Base-by-base conservation (phyloP, 2,113 vertebrate species). In the Choloepus hoffmanni region DNA sequence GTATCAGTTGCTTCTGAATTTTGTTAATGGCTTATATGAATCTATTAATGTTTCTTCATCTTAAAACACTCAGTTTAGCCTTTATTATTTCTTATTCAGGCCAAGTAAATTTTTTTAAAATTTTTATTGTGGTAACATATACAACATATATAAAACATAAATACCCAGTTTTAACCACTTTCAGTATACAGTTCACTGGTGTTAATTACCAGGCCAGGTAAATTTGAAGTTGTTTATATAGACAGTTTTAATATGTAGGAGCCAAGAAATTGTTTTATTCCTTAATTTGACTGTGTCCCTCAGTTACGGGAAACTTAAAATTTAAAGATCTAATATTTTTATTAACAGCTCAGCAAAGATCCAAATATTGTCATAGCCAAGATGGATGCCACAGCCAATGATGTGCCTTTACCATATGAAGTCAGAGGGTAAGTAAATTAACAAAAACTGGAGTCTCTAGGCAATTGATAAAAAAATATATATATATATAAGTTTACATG, bases 331-430 rank as follows among this genome's bases (percentile, higher is more conserved):
- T 83, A 55, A 79, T 72, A 15, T 95, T 95, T 97, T 96, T 84
- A 62, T 96, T 95, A 89, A 95, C 96, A 99, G 99, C 98, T 99
- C 50, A 98, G 98, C 88, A 96, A 97, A 95, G 99, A 99, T 97
- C 99, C 99, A 97, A 99, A 99, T 92, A 98, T 99, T 5, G 48
- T 99, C 94, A 99, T 99, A 96, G 99, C 99, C 96, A 99, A 99
- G 98, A 99, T 99, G 99, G 99, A 99, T 5, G 99, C 99, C 85
- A 99, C 99, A 95, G 99, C 99, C 97, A 99, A 99, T 72, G 99
- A 99, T 91, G 99, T 99, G 97, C 99, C 99, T 96, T 99, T 99
- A 94, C 98, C 98, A 0, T 99, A 99, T 96, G 99, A 99, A 99
- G 99, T 99, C 98, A 99, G 99, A 98, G 99, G 99, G 99, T 99